Evolutionary conservation across 2,113 vertebrate genomes (phyloP).

Genomic region (Petroica traversi): DNA sequence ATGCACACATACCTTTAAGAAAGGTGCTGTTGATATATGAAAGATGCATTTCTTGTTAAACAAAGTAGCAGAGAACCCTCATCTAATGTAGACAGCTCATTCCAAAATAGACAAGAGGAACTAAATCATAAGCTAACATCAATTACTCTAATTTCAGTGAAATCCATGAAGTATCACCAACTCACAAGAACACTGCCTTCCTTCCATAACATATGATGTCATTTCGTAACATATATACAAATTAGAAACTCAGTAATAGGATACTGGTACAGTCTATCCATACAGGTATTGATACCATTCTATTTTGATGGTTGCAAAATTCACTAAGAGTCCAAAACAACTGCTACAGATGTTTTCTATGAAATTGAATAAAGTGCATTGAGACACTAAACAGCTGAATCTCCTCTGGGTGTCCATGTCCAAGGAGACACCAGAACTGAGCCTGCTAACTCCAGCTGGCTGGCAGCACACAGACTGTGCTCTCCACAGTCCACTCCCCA

Average conservation of each 20-base stretch:
- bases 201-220: not conserved
- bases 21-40: not conserved
- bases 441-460: not conserved
- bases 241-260: not conserved
- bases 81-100: not conserved
- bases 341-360: not conserved
- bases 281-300: not conserved
- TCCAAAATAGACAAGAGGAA: not conserved
- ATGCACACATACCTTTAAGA: not conserved
- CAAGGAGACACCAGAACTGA: not conserved
- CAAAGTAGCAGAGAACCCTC: not conserved
- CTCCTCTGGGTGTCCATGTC: not conserved
- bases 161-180: not conserved
- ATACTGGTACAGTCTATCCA: not conserved
- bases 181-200: not conserved
- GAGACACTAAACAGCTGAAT: not conserved
- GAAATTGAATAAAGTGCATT: not conserved
- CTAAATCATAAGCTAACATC: not conserved
- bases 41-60: not conserved
- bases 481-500: not conserved
- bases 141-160: not conserved
- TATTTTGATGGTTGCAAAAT: not conserved
- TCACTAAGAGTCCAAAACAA: not conserved
- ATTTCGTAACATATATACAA: not conserved
- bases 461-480: accelerated